Conservation (phyloP, 2,113 vertebrate genomes). For the Brachypteracias leptosomus region DNA sequence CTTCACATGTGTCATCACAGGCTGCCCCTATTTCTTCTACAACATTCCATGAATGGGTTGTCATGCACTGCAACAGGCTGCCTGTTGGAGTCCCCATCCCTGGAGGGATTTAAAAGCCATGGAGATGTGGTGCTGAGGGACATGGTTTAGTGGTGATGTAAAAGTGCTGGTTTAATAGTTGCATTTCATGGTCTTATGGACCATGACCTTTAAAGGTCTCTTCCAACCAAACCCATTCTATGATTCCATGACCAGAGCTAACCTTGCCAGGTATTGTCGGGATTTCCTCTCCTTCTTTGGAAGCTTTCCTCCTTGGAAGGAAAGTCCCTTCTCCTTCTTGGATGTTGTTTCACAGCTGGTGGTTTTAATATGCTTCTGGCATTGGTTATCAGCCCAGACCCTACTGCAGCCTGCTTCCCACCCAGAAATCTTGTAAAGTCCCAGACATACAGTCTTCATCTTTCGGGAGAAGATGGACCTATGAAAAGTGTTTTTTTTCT, state of each 20-base stretch:
- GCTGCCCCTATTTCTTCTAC: neutral
- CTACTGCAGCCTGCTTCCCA: neutral
- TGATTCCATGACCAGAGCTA: neutral
- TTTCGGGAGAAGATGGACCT: neutral
- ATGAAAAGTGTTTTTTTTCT: neutral
- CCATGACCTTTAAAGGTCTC: neutral
- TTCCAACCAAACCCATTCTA: neutral
- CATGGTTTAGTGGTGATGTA: neutral
- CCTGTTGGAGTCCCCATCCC: neutral
- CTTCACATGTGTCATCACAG: accelerated
- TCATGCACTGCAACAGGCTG: neutral
- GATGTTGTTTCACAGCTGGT: neutral
- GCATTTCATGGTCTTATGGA: neutral
- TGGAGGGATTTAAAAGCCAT: neutral
- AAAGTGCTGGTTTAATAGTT: neutral
- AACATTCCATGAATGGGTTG: neutral
- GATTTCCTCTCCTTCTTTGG: neutral
- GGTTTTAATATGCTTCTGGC: neutral
- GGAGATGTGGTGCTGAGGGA: neutral
- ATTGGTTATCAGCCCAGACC: neutral
- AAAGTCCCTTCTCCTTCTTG: neutral
- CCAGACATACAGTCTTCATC: neutral
- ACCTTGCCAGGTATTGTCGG: too few species aligned
- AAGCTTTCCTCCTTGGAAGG: neutral
- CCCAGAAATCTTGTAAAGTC: neutral